Base-by-base conservation (phyloP, 2,113 vertebrate genomes). In the Isurus oxyrinchus region DNA sequence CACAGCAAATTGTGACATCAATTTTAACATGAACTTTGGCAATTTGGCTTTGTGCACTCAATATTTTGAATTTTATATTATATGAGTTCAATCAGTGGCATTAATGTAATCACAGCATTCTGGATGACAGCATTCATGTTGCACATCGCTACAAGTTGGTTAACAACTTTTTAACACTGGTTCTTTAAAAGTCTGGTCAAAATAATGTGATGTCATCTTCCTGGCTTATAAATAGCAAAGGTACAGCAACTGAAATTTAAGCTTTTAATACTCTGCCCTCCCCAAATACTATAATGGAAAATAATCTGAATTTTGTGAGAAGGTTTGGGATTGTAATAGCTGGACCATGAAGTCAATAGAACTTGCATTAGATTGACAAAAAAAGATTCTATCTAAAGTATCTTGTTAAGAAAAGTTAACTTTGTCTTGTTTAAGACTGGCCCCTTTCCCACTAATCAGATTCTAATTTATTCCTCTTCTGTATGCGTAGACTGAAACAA, bases 381-480 rank as follows among this genome's bases (percentile, higher is more conserved):
- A 49, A 72, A 35, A 31, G 25, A 5, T 91, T 91, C 27, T 95
- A 49, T 69, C 40, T 72, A 55, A 57, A 95, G 66, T 95, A 95
- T 66, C 94, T 69, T 44, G 25, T 76, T 95, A 72, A 55, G 44
- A 95, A 55, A 76, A 72, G 67, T 69, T 95, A 55, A 95, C 66
- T 27, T 76, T 31, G 25, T 69, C 67, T 95, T 95, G 69, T 69
- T 95, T 72, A 69, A 72, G 94, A 72, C 44, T 72, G 19, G 67
- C 66, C 67, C 27, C 49, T 95, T 66, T 53, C 67, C 44, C 44
- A 53, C 94, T 53, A 72, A 95, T 95, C 94, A 72, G 94, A 95
- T 72, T 95, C 94, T 95, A 95, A 72, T 95, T 76, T 95, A 95
- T 95, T 95, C 88, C 81, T 59, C 53, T 91, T 91, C 67, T 72